phyloP scores from a whole-genome alignment of 2,797 vertebrate species.

The Urosaurus nigricauda region DNA sequence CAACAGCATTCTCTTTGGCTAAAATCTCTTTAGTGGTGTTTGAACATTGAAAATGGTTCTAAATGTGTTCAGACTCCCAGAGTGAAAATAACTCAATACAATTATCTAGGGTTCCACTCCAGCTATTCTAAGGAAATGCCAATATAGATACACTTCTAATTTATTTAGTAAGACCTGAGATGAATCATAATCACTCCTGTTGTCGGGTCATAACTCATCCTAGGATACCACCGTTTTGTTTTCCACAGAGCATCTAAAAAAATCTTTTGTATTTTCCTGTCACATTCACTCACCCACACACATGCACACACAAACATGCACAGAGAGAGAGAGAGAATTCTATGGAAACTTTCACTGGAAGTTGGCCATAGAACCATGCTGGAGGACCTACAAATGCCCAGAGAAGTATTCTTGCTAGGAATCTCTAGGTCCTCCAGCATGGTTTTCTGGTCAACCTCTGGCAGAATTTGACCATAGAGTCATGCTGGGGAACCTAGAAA shows the following conservation, averaged over 20 bases:
- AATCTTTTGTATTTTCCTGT: not conserved
- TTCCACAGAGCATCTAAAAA: conserved; percentile 31
- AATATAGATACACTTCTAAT: conserved; percentile 21
- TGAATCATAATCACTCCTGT: not conserved
- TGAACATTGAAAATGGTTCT: conserved; percentile 17
- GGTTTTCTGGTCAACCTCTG: too few relatives aligned
- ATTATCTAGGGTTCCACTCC: conserved; percentile 38
- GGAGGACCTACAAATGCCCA: too few relatives aligned
- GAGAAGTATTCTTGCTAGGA: too few relatives aligned
- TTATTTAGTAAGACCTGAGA: conserved; percentile 20
- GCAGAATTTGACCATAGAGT: too few relatives aligned
- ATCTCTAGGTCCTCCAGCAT: too few relatives aligned
- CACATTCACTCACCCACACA: not conserved
- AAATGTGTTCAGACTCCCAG: conserved; percentile 15
- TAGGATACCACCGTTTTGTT: conserved; percentile 44
- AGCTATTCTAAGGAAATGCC: conserved; percentile 6
- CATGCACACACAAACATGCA: too few relatives aligned
- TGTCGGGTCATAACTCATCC: not conserved
- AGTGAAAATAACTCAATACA: conserved; percentile 21
- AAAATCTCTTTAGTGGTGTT: not conserved
- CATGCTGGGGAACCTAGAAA: too few relatives aligned
- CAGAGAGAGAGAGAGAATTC: too few relatives aligned
- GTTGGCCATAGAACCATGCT: too few relatives aligned
- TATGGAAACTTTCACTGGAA: too few relatives aligned
- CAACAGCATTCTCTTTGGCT: not conserved